These are phyloP conservation scores for Scaptomyza pallida DNA, from an alignment of 1,140 invertebrate genomes.

Conservation along the genomic window DNA sequence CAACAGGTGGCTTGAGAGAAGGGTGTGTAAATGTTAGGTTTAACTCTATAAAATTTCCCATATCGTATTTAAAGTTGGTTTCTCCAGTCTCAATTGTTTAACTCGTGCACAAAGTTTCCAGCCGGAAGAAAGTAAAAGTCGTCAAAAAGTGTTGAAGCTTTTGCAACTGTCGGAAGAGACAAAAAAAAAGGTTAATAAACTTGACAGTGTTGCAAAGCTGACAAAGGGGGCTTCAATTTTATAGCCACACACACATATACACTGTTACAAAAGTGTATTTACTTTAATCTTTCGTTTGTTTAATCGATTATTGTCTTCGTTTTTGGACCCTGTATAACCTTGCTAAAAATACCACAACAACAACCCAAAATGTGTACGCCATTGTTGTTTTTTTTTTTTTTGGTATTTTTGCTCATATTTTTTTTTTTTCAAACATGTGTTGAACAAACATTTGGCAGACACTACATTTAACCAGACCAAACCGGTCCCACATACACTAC, in stretches of 20 bases:
- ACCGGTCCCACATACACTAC: constrained; percentile 35
- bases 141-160: constrained; percentile 24
- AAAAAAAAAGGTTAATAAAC: constrained; percentile 70
- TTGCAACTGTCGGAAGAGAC: constrained; percentile 35
- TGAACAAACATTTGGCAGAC: constrained; percentile 50
- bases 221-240: constrained; percentile 12
- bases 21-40: no score
- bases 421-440: constrained; percentile 38
- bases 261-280: constrained; percentile 23
- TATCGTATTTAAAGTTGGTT: no score
- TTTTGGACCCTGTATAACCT: constrained; percentile 56
- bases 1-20: constrained; percentile 27
- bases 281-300: constrained; percentile 77
- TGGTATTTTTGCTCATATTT: constrained; percentile 2
- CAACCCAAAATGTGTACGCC: constrained; percentile 6
- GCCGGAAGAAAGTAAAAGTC: constrained; percentile 67
- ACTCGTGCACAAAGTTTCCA: constrained; percentile 23
- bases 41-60: constrained; percentile 32
- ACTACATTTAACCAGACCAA: constrained; percentile 28
- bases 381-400: constrained; percentile 9
- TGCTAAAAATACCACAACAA: constrained; percentile 67
- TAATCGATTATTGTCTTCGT: constrained; percentile 62
- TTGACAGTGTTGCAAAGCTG: constrained; percentile 27
- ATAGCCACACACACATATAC: constrained; percentile 15
- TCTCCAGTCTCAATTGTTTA: no score